These are phyloP conservation scores for Pantelozetes paolii DNA, from an alignment of 2,888 invertebrate genomes.

Conservation along the genomic window DNA sequence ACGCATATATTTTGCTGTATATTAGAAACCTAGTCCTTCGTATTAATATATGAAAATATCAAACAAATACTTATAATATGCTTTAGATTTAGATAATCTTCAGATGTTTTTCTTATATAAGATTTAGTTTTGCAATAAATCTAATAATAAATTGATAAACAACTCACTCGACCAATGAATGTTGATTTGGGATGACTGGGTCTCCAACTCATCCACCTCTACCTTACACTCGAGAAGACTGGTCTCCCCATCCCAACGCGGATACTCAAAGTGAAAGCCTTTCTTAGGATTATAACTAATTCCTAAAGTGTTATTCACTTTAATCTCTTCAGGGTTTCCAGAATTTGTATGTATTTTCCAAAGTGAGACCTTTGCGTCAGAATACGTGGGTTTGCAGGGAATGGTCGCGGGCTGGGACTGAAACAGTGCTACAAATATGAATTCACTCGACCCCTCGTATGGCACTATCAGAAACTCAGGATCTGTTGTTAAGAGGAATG, in stretches of 20 bases:
- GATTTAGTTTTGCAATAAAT: no score
- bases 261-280: constrained; percentile 42
- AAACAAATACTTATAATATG: no score
- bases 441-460: constrained; percentile 34
- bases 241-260: constrained; percentile 46
- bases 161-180: constrained; percentile 39
- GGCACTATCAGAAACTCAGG: constrained; percentile 43
- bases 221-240: constrained; percentile 45
- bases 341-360: constrained; percentile 41
- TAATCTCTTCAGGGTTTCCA: neutral
- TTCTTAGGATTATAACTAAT: constrained; percentile 36
- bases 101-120: no score
- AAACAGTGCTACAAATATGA: constrained; percentile 37
- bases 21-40: no score
- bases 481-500: constrained; percentile 33
- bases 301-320: constrained; percentile 33
- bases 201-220: constrained; percentile 40
- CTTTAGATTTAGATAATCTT: no score
- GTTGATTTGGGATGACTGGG: constrained; percentile 31
- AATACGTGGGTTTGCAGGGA: constrained; percentile 45
- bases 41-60: no score
- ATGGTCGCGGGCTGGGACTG: constrained; percentile 42
- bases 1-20: no score
- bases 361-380: constrained; percentile 43
- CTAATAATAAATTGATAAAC: neutral